Evolutionary conservation across 2,888 invertebrate species (phyloP).

Genomic region (Hermaeophaga mercurialis): DNA sequence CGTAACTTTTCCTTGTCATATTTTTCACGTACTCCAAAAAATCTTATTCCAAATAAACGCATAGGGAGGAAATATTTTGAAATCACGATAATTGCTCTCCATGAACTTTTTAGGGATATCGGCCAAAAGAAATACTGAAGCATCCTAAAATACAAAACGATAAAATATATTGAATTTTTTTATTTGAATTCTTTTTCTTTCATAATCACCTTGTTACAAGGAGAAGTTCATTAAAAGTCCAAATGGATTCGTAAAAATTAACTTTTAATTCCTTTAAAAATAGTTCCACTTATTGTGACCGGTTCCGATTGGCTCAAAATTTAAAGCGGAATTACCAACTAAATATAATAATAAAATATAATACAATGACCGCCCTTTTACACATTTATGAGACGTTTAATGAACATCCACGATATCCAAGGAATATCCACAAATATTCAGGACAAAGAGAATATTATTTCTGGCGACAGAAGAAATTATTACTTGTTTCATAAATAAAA

Average conservation of each 20-base stretch:
- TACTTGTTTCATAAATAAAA: no score
- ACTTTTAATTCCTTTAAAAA: conserved; percentile 64
- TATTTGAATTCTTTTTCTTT: no score
- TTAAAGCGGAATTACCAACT: conserved; percentile 71
- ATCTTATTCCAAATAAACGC: background rate
- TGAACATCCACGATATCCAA: conserved; percentile 64
- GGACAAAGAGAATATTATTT: no score
- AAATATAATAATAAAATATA: no score
- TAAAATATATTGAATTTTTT: no score
- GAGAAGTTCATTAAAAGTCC: conserved; percentile 60
- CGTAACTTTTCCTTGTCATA: background rate
- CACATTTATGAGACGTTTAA: no score
- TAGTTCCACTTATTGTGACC: conserved; percentile 63
- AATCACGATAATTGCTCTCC: conserved; percentile 59
- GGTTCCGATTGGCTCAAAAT: conserved; percentile 60
- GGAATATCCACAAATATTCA: conserved; percentile 81
- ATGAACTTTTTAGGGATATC: no score
- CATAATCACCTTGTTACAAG: no score
- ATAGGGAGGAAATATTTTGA: conserved; percentile 65
- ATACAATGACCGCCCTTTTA: no score
- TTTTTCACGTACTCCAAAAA: background rate
- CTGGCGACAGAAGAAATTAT: no score
- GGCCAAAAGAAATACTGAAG: no score
- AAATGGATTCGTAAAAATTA: conserved; percentile 72
- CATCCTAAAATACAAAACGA: no score